Evolutionary conservation across 2,888 invertebrate species (phyloP).

Genomic region (Ypsolopha scabrella): DNA sequence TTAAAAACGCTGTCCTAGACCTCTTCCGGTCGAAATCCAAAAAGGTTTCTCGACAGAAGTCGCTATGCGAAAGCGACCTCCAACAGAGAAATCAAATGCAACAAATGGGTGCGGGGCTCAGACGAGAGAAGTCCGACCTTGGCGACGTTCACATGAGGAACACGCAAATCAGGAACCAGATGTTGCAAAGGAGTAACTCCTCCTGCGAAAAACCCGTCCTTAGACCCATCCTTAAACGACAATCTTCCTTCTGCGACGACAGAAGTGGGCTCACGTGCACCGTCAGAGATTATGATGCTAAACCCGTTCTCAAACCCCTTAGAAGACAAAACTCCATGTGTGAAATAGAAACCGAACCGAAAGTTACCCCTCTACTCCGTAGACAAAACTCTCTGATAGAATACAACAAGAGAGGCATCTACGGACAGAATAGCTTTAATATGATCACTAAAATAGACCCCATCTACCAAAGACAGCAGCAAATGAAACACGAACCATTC

Average conservation of each 20-base stretch:
- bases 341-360: slow-evolving; percentile 67
- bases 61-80: slow-evolving; percentile 59
- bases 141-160: slow-evolving; percentile 57
- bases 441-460: slow-evolving; percentile 70
- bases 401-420: slow-evolving; percentile 59
- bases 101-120: slow-evolving; percentile 40
- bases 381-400: slow-evolving; percentile 67
- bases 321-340: slow-evolving; percentile 64
- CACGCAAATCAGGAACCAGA: slow-evolving; percentile 54
- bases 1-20: slow-evolving; percentile 66
- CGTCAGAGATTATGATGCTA: slow-evolving; percentile 57
- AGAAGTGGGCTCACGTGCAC: slow-evolving; percentile 57
- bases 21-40: slow-evolving; percentile 67
- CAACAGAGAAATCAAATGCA: slow-evolving; percentile 43
- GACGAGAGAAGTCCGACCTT: slow-evolving; percentile 61
- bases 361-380: slow-evolving; percentile 63
- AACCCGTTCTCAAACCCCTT: slow-evolving; percentile 46
- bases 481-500: slow-evolving; percentile 62
- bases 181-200: slow-evolving; percentile 62
- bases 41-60: slow-evolving; percentile 64
- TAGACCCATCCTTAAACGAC: slow-evolving; percentile 61
- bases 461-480: slow-evolving; percentile 66
- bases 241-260: slow-evolving; percentile 63
- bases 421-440: slow-evolving; percentile 61
- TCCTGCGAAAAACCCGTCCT: slow-evolving; percentile 60